phyloP scores from a whole-genome alignment of 2,888 invertebrate species.

The Anthophora plumipes region DNA sequence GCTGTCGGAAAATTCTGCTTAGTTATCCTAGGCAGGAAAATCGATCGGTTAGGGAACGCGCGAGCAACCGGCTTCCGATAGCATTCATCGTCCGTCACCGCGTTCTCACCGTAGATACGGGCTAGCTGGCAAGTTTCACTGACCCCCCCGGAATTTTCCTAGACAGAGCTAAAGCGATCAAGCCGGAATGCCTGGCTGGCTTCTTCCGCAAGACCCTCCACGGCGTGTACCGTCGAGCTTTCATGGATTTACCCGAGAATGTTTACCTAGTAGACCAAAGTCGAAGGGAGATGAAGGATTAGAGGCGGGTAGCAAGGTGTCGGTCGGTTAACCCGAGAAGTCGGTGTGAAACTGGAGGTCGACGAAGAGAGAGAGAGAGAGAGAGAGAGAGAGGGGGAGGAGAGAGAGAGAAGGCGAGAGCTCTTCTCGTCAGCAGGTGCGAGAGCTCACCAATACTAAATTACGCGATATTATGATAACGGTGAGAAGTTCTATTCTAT shows the following conservation, averaged over 20 bases:
- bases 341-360: conserved; percentile 65
- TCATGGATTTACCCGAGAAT: conserved; percentile 64
- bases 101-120: background rate
- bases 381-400: conserved; percentile 7
- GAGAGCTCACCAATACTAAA: conserved; percentile 50
- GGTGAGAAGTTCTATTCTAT: background rate
- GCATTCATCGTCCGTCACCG: conserved; percentile 42
- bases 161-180: conserved; percentile 48
- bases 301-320: conserved; percentile 64
- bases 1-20: background rate
- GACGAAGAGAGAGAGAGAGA: conserved; percentile 17
- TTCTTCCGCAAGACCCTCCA: conserved; percentile 37
- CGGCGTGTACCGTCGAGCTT: conserved; percentile 43
- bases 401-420: conserved; percentile 3
- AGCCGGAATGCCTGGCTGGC: conserved; percentile 41
- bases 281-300: conserved; percentile 70
- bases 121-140: conserved; percentile 30
- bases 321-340: conserved; percentile 69
- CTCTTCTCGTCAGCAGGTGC: conserved; percentile 45
- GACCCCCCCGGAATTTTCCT: conserved; percentile 55
- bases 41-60: conserved; percentile 38
- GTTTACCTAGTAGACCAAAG: conserved; percentile 72
- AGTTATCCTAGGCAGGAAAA: background rate
- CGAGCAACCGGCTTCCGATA: conserved; percentile 10
- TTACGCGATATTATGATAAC: conserved; percentile 58